Percentiles rank a stretch among this genome's conserved stretches.
Conservation (phyloP, 2,113 vertebrate species). For the Chrysochloris asiatica region DNA sequence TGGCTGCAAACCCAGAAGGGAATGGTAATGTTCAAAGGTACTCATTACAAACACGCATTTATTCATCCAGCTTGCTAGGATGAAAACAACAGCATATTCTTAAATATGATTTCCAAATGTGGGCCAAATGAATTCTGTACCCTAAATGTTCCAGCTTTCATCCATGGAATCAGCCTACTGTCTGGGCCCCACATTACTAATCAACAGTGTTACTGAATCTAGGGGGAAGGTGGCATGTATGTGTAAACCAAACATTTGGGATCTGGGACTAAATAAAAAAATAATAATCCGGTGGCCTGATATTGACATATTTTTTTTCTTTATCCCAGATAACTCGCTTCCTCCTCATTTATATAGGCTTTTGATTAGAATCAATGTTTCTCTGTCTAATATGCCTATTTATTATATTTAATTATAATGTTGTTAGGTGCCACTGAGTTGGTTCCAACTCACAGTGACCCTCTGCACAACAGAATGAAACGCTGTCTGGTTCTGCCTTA, state of each 20-base stretch:
- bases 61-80: not conserved
- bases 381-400: not conserved
- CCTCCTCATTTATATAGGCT: not conserved
- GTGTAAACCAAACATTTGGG: not conserved
- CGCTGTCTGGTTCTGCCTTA: too few relatives aligned
- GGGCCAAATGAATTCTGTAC: not conserved
- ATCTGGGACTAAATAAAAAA: not conserved
- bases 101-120: not conserved
- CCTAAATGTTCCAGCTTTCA: not conserved
- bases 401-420: not conserved
- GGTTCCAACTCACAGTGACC: too few relatives aligned
- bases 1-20: conserved; percentile 75
- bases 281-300: not conserved
- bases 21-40: conserved; percentile 46
- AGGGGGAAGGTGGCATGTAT: not conserved
- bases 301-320: not conserved
- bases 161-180: not conserved
- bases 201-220: not conserved
- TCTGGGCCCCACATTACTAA: not conserved
- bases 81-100: not conserved
- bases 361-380: conserved; percentile 5
- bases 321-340: not conserved
- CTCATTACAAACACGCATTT: not conserved
- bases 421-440: too few relatives aligned
- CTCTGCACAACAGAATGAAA: too few relatives aligned